phyloP scores from a whole-genome alignment of 2,113 vertebrate genomes.

The Capra hircus region DNA sequence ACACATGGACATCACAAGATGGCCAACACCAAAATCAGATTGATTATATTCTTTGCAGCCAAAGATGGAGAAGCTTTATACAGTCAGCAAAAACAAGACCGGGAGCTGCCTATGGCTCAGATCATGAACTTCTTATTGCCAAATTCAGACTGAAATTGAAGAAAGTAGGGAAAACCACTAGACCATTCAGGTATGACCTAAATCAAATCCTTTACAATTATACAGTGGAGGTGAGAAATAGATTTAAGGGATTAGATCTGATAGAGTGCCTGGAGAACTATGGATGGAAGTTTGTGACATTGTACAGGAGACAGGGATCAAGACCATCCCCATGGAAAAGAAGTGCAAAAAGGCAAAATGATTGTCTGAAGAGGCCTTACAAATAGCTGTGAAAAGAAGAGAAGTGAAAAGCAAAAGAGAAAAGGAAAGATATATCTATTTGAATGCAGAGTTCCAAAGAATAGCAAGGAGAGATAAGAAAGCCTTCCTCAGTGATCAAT shows the following conservation, averaged over 20 bases:
- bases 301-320: neutral
- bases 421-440: neutral
- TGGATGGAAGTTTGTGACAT: rapidly evolving
- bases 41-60: neutral
- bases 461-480: neutral
- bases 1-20: neutral
- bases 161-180: neutral
- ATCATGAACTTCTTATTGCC: neutral
- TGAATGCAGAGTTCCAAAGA: neutral
- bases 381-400: neutral
- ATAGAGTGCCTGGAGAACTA: neutral
- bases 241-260: neutral
- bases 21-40: neutral
- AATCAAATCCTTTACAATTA: neutral
- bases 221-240: neutral
- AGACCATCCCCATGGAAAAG: neutral
- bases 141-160: neutral
- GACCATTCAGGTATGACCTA: neutral
- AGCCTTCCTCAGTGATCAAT: neutral
- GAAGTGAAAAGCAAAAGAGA: neutral
- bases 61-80: neutral
- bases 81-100: neutral
- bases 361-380: neutral
- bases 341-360: neutral
- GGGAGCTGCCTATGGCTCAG: neutral